Evolutionary conservation across 2,888 invertebrate genomes (phyloP), one percentile per base, ranked within the genome.

Genomic region (Anarsia innoxiella): DNA sequence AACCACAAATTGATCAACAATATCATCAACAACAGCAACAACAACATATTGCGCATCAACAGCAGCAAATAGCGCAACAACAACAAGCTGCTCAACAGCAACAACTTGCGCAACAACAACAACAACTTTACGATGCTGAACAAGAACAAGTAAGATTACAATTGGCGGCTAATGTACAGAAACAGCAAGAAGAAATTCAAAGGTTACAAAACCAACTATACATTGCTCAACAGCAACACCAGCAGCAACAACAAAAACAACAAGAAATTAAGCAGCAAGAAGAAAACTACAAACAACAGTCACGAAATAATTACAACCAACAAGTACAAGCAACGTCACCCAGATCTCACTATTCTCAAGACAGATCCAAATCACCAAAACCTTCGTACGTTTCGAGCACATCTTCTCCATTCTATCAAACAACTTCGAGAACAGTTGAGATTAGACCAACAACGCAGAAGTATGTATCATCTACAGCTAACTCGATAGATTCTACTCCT

Each of bases 141-240:
- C 77, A 75, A 52, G 70, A 70, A 55, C 82, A 83, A 68, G 71
- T 76, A 9, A 68, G 77, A 46, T 56, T 66, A 39, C 80, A 80
- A 46, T 55, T 82, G 41, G 82, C 76, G 3, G 75, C 76, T 53
- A 85, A 85, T 47, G 85, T 84, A 3, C 72, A 82, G 56, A 86
- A 86, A 39, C 84, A 85, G 57, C 83, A 85, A 57, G 85, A 86
- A 61, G 86, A 86, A 67, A 83, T 84, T 40, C 77, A 85, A 57
- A 63, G 78, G 11, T 62, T 86, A n/a, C 82, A 85, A 61, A 51
- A 66, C 16, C 83, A 85, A 51, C 45, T 84, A 37, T 51, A 69
- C 9, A 59, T 60, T 31, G 70, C 77, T 19, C 80, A 83, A 52
- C 74, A 83, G 41, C 73, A 80, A 41, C 59, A 53, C 16, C 55